phyloP scores from a whole-genome alignment of 2,797 vertebrate genomes.

The Chelmon rostratus region DNA sequence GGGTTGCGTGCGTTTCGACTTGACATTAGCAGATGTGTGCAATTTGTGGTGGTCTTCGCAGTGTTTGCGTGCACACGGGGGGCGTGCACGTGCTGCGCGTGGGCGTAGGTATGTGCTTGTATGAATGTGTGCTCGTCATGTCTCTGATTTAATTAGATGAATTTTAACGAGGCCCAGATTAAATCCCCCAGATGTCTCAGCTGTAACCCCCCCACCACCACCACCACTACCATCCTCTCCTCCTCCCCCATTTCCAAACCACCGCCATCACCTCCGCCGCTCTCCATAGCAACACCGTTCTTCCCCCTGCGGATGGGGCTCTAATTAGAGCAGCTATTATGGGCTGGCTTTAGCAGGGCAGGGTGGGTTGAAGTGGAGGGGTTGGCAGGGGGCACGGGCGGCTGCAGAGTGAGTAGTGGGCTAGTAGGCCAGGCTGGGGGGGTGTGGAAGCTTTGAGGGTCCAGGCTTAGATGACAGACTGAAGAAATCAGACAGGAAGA shows the following conservation, averaged over 20 bases:
- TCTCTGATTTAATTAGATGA: slow-evolving; percentile 89
- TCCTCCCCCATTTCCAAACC: slow-evolving; percentile 69
- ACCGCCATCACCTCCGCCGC: slow-evolving; percentile 75
- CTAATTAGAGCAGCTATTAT: slow-evolving; percentile 92
- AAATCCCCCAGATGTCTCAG: slow-evolving; percentile 89
- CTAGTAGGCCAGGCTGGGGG: slow-evolving; percentile 48
- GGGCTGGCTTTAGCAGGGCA: slow-evolving; percentile 85
- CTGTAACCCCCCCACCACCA: slow-evolving; percentile 70
- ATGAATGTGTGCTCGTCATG: slow-evolving; percentile 78
- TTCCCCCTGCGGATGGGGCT: slow-evolving; percentile 86
- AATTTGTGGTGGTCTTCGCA: slow-evolving; percentile 22
- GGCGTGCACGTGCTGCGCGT: slow-evolving; percentile 10
- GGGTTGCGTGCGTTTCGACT: slow-evolving; percentile 43
- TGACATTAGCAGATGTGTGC: slow-evolving; percentile 50
- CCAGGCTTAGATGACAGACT: slow-evolving; percentile 20
- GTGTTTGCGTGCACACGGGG: not conserved
- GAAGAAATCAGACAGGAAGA: slow-evolving; percentile 29
- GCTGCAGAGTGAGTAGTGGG: slow-evolving; percentile 60
- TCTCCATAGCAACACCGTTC: slow-evolving; percentile 87
- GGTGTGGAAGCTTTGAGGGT: slow-evolving; percentile 27
- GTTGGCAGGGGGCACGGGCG: slow-evolving; percentile 63
- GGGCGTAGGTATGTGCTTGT: slow-evolving; percentile 62
- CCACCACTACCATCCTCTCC: slow-evolving; percentile 37
- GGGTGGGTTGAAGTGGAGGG: slow-evolving; percentile 60
- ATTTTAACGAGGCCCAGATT: slow-evolving; percentile 89